Base-by-base conservation (phyloP, 2,888 invertebrate species). In the Zygogramma bicolorata region DNA sequence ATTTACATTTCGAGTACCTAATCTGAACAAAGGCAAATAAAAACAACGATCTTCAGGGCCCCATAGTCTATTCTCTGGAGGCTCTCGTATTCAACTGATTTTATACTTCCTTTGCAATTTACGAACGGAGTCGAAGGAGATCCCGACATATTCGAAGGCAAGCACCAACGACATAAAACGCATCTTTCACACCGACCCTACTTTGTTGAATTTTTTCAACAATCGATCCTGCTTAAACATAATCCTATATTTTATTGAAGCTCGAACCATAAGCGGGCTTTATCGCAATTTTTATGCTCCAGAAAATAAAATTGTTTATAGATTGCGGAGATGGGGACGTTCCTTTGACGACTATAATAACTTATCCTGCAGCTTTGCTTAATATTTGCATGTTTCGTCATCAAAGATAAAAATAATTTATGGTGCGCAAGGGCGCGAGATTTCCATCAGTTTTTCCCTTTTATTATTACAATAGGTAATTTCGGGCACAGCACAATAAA, bases 231-330 rank as follows among this genome's bases (percentile, higher is more conserved):
- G 70, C 60, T 57, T 58, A 79, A 78, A 77, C 77, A 81, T 82
- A 80, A 82, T 81, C 81, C 77, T 75, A 79, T 79, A 80, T 79
- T 81, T 81, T 80, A 80, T 79, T 77, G 76, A 65, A 67, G 71
- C 61, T 69, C 22, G 58, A 65, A 62, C 65, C 61, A 38, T 70
- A 65, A 70, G 75, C 65, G 68, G 57, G 70, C 63, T 75, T 75
- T 75, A 75, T 75, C 71, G 73, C 75, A 73, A 71, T 71, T 75
- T 75, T 75, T 74, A 81, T 80, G 77, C 70, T 69, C 80, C 69
- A 75, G 75, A 80, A 79, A 82, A 84, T 84, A 84, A 84, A 83
- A 83, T 81, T 82, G 81, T 83, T 83, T 84, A 82, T 84, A 82
- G 81, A 81, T 81, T 79, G 67, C 70, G 65, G 65, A 71, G 68